phyloP scores from a whole-genome alignment of 2,113 vertebrate species.

The Morone saxatilis region DNA sequence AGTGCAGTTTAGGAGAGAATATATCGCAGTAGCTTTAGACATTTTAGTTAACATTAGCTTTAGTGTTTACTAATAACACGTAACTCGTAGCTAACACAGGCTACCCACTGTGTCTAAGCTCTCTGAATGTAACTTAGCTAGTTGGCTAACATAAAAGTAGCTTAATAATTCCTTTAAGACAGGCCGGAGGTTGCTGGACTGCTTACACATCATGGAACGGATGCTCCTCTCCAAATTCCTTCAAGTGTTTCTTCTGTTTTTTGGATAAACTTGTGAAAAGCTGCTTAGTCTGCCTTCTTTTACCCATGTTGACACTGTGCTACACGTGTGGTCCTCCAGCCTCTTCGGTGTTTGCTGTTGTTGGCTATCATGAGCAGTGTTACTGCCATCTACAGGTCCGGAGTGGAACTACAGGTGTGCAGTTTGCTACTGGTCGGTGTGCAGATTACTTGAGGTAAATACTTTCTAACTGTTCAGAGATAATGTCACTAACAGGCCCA shows the following conservation, averaged over 20 bases:
- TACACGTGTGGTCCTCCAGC: constrained; percentile 35
- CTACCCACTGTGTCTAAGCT: not conserved
- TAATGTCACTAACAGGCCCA: not conserved
- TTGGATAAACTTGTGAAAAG: constrained; percentile 86
- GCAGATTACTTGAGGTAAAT: not conserved
- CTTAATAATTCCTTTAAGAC: too few relatives aligned
- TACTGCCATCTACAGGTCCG: constrained; percentile 45
- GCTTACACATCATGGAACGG: constrained; percentile 91
- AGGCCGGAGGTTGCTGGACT: accelerated
- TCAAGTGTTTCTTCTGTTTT: constrained; percentile 92
- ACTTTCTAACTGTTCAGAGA: not conserved
- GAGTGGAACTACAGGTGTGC: constrained; percentile 22
- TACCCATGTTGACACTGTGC: constrained; percentile 85
- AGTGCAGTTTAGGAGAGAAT: not conserved
- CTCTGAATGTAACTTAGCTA: constrained; percentile 10
- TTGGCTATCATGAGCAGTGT: accelerated
- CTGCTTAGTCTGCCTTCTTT: constrained; percentile 77
- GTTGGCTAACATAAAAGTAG: constrained; percentile 21
- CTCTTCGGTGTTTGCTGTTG: not conserved
- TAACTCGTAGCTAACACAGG: not conserved
- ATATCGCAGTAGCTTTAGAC: not conserved
- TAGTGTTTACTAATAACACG: not conserved
- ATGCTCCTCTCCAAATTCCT: constrained; percentile 95
- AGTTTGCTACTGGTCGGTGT: too few relatives aligned
- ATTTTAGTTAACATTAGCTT: not conserved